Base-by-base conservation (phyloP, 2,113 vertebrate species). In the Ifrita kowaldi region DNA sequence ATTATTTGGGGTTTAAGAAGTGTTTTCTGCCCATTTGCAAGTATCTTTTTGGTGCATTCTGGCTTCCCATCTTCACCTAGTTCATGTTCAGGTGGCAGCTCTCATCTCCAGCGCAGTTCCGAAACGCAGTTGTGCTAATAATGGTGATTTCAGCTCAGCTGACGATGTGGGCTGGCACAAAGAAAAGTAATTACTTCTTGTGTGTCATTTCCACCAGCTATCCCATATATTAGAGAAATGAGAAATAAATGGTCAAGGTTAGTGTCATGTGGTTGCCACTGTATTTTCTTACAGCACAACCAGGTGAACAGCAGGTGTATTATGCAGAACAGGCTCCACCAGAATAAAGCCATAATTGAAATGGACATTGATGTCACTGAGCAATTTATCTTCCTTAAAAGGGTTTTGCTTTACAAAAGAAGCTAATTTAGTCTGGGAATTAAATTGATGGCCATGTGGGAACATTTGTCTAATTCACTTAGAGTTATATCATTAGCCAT, bases 401-500 rank as follows among this genome's bases (percentile, higher is more conserved):
- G 89, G 92, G 46, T 92, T 97, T 82, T 80, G 83, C 91, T 94
- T 88, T 89, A 94, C 92, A 83, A 96, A 91, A 96, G 93, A 86
- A 94, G 92, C 84, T 93, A 94, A 95, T 97, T 97, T 96, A 91
- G 86, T 74, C 84, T 93, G 90, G 93, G 85, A 97, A 98, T 97
- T 95, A 97, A 97, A 96, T 92, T 96, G 97, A 97, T 94, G 87
- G 95, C 91, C 95, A 65, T 44, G 85, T 80, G 94, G 96, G 95
- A 96, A 89, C 87, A 76, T 97, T 97, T 92, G 96, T 97, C 96
- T 97, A 95, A 97, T 97, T 97, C 97, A 97, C 87, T 98, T 97
- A 76, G 94, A 82, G 64, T 84, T 90, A 76, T 95, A 96, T 97
- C 97, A 96, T 98, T 97, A 97, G 87, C 88, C 85, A 80, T 95